Base-by-base conservation (phyloP, 2,797 vertebrate genomes). In the Oryzias sinensis region DNA sequence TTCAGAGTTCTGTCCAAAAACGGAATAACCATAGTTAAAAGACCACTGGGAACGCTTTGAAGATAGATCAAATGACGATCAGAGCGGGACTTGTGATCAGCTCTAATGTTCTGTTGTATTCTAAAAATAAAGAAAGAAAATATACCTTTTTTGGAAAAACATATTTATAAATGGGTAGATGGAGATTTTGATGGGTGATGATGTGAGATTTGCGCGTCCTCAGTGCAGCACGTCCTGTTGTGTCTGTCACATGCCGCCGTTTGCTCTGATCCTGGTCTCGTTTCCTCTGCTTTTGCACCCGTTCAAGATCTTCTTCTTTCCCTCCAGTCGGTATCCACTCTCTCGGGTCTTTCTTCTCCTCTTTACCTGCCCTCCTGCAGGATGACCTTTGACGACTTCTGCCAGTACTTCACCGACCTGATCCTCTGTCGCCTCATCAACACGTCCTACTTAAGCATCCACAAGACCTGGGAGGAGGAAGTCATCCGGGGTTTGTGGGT, bases 381-480 rank as follows among this genome's bases (percentile, higher is more conserved):
- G 92, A 93, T 99, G 97, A 95, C 93, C 0, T 99, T 99, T 0
- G 96, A 98, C 48, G 97, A 99, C 65, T 89, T 98, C 91, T 95
- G 94, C 82, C 95, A 88, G 49, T 92, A 97, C 82, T 99, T 95
- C 89, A 98, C 96, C 0, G 97, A 99, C 84, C 90, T 98, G 73
- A 95, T 98, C 80, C 91, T 98, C 79, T 99, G 97, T 76, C 94
- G 96, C 15, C 90, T 98, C 68, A 96, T 99, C 68, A 99, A 99
- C 89, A 98, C 97, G 0, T 98, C 97, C 40, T 93, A 96, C 84
- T 88, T 99, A 88, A 99, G 96, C 91, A 94, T 99, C 89, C 96
- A 99, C 72, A 99, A 99, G 84, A 99, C 97, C 3, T 99, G 97
- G 97, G 97, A 99, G 82, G 97, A 99, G 84, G 93, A 92, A 46